phyloP scores from a whole-genome alignment of 2,888 invertebrate genomes.

The Deilephila porcellus region DNA sequence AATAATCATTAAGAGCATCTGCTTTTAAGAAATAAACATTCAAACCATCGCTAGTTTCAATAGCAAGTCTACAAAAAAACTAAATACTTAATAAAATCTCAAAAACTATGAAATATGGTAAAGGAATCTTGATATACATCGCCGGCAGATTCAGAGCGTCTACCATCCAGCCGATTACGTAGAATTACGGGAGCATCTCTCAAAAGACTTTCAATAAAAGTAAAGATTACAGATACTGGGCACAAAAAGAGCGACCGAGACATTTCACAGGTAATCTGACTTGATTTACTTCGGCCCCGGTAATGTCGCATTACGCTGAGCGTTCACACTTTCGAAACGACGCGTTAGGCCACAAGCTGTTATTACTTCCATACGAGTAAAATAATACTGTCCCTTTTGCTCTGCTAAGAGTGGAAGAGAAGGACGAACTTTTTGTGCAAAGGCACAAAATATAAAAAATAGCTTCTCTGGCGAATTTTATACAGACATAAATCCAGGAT shows the following conservation, averaged over 20 bases:
- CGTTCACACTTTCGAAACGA: conserved; percentile 7
- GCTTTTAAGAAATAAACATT: not conserved
- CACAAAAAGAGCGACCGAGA: conserved; percentile 28
- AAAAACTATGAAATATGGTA: conserved; percentile 12
- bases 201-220: conserved; percentile 28
- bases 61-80: not conserved
- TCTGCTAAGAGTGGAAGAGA: too few relatives aligned
- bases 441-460: too few relatives aligned
- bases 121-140: conserved; percentile 26
- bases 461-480: too few relatives aligned
- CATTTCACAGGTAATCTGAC: conserved; percentile 49
- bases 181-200: conserved; percentile 26
- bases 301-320: conserved; percentile 30
- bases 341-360: not conserved
- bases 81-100: not conserved
- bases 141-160: conserved; percentile 29
- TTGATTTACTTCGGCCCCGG: conserved; percentile 53
- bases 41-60: not conserved
- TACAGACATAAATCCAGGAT: too few relatives aligned
- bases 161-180: conserved; percentile 10
- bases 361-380: too few relatives aligned
- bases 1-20: too few relatives aligned
- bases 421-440: too few relatives aligned
- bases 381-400: too few relatives aligned
- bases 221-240: conserved; percentile 28